These are phyloP conservation scores for Lomographa bimaculata DNA, from an alignment of 2,888 invertebrate genomes.

Conservation along the genomic window DNA sequence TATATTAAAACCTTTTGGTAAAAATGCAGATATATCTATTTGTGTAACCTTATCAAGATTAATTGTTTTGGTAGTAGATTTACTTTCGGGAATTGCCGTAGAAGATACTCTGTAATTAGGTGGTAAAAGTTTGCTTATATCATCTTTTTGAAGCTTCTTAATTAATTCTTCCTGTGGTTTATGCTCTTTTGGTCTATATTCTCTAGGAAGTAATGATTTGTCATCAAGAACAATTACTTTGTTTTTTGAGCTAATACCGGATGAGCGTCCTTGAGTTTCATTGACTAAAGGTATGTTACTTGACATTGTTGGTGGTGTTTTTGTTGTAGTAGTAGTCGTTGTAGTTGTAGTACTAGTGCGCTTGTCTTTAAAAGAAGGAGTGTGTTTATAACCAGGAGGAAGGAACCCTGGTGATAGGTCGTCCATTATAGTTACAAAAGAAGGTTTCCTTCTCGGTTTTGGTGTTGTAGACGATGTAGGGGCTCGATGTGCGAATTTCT, in stretches of 20 bases:
- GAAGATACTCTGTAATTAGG: slow-evolving; percentile 84
- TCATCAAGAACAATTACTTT: slow-evolving; percentile 83
- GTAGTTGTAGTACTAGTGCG: slow-evolving; percentile 79
- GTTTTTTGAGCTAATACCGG: slow-evolving; percentile 82
- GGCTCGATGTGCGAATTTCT: slow-evolving; percentile 85
- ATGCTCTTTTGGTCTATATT: slow-evolving; percentile 75
- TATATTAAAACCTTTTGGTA: slow-evolving; percentile 86
- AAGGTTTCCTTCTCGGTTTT: slow-evolving; percentile 70
- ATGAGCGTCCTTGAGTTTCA: slow-evolving; percentile 76
- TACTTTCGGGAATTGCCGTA: slow-evolving; percentile 52
- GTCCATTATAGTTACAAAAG: slow-evolving; percentile 81
- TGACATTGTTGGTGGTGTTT: slow-evolving; percentile 36
- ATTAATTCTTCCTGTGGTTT: slow-evolving; percentile 65
- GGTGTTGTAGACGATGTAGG: slow-evolving; percentile 66
- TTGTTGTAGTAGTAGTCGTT: slow-evolving; percentile 50
- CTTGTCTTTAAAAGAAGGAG: slow-evolving; percentile 79
- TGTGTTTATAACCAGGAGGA: slow-evolving; percentile 85
- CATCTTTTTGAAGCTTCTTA: slow-evolving; percentile 79
- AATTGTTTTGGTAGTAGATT: slow-evolving; percentile 53
- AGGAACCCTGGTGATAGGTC: slow-evolving; percentile 82
- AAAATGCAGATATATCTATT: slow-evolving; percentile 81
- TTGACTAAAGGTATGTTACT: slow-evolving; percentile 55
- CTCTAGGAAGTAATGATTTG: slow-evolving; percentile 79
- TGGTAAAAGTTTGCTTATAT: slow-evolving; percentile 85
- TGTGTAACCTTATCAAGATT: slow-evolving; percentile 56